A percentile compares a stretch with the other conserved stretches of the same genome.
phyloP scores from a whole-genome alignment of 2,797 vertebrate genomes.

The Botia kubotai region DNA sequence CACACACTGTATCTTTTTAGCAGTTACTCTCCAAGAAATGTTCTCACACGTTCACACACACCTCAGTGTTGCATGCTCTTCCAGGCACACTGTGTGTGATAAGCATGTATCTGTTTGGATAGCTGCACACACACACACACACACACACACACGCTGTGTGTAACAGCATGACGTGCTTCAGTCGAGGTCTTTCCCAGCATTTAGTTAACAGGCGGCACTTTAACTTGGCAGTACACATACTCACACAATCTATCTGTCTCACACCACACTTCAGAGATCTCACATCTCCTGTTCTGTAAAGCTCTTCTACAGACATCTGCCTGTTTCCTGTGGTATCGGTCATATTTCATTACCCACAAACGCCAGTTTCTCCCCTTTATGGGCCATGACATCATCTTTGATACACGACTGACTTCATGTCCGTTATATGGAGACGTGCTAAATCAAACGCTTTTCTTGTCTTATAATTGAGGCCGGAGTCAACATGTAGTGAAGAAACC shows the following conservation, averaged over 20 bases:
- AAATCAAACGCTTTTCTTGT: slow-evolving; percentile 7
- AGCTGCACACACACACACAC: slow-evolving; percentile 49
- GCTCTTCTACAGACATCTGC: slow-evolving; percentile 24
- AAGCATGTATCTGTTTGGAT: slow-evolving; percentile 60
- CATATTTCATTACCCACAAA: slow-evolving; percentile 30
- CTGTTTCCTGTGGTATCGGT: neutral
- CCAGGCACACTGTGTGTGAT: slow-evolving; percentile 55
- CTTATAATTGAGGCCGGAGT: slow-evolving; percentile 6
- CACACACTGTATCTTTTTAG: slow-evolving; percentile 33
- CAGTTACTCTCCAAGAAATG: slow-evolving; percentile 24
- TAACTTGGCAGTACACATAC: slow-evolving; percentile 35
- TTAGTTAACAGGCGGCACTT: slow-evolving; percentile 30
- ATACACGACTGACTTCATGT: neutral
- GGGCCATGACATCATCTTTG: neutral
- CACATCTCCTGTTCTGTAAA: neutral
- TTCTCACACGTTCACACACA: slow-evolving; percentile 37
- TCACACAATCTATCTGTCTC: slow-evolving; percentile 29
- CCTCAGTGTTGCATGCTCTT: slow-evolving; percentile 41
- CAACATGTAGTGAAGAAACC: neutral
- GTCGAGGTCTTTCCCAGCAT: slow-evolving; percentile 46
- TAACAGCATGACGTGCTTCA: slow-evolving; percentile 27
- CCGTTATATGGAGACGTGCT: neutral
- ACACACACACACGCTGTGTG: slow-evolving; percentile 1
- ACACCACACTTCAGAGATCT: slow-evolving; percentile 19
- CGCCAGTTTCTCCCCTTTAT: slow-evolving; percentile 24